These are phyloP conservation scores for Heloderma charlesbogerti DNA, from an alignment of 2,113 vertebrate species.

Conservation along the genomic window DNA sequence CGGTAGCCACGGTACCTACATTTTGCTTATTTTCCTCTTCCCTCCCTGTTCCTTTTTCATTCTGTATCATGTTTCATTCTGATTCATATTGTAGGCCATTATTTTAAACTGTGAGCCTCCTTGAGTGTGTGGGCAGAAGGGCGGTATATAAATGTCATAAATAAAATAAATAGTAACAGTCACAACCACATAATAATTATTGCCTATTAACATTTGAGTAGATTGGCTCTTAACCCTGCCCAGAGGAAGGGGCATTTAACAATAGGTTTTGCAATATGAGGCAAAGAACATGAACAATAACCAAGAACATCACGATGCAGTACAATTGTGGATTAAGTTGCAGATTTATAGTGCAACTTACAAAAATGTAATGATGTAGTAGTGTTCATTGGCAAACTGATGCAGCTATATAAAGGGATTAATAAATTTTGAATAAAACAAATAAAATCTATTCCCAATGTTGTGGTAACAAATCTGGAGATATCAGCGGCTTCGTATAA, in stretches of 20 bases:
- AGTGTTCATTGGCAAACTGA: constrained; percentile 44
- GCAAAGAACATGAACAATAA: neutral
- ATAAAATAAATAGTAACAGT: neutral
- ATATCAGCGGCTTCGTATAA: constrained; percentile 10
- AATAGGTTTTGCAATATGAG: neutral
- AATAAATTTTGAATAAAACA: constrained; percentile 48
- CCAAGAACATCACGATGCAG: neutral
- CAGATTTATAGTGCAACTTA: constrained; percentile 16
- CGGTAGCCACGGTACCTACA: neutral
- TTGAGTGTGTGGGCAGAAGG: neutral
- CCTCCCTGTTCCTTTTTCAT: neutral
- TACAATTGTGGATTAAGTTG: constrained; percentile 8
- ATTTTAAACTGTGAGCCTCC: neutral
- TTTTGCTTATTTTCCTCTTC: neutral
- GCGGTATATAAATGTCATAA: neutral
- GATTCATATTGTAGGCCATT: neutral
- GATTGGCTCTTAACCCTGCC: neutral
- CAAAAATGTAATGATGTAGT: constrained; percentile 17
- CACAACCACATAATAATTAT: neutral
- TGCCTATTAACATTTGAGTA: neutral
- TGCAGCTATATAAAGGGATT: constrained; percentile 41
- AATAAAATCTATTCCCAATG: constrained; percentile 44
- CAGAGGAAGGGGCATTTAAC: neutral
- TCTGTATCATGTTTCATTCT: neutral
- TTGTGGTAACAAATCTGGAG: constrained; percentile 50